Evolutionary conservation across 1,140 invertebrate genomes (phyloP), one percentile per base, ranked within the genome.

Genomic region (Ptiloglossa arizonensis): DNA sequence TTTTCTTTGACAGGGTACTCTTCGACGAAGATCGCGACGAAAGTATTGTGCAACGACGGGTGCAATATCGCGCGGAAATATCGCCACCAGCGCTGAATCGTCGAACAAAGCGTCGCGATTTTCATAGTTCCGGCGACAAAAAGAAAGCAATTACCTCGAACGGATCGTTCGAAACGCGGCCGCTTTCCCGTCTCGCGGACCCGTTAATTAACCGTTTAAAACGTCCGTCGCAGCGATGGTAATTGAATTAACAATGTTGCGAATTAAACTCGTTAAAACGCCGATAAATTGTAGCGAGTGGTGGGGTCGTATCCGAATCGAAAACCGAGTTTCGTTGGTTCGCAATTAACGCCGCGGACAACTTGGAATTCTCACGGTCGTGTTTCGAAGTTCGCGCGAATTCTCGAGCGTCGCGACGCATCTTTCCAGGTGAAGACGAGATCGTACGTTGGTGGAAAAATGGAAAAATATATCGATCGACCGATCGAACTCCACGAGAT

Each of bases 121-220:
- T 56, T 17, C 35, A 32, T 22, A 13, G 52, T 56, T 13, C 24
- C 9, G 17, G 13, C 17, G 5, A 9, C 17, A 29, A 15, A 52
- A 46, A 54, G n/a, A 29, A 76, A 48, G 41, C 54, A 63, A 69
- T 76, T 67, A 29, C 9, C n/a, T 44, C 6, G 17, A 27, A 24
- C 6, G 32, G 4, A 5, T 0, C 3, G 29, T 46, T 57, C 27
- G 63, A 4, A 59, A 59, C 19, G 22, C 9, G 19, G n/a, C 27
- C 1, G 19, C 52, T 35, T 19, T 29, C 13, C 5, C n/a, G 32
- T 66, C 41, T 66, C 62, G 1, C 35, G 35, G 57, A 24, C 24
- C 41, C 46, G 74, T 71, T 71, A 70, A 59, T 83, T 83, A 83
- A 82, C 70, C 68, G 77, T 82, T 83, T 74, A 74, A 83, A 72